Evolutionary conservation across 2,113 vertebrate genomes (phyloP).

Genomic region (Rhizomys pruinosus): DNA sequence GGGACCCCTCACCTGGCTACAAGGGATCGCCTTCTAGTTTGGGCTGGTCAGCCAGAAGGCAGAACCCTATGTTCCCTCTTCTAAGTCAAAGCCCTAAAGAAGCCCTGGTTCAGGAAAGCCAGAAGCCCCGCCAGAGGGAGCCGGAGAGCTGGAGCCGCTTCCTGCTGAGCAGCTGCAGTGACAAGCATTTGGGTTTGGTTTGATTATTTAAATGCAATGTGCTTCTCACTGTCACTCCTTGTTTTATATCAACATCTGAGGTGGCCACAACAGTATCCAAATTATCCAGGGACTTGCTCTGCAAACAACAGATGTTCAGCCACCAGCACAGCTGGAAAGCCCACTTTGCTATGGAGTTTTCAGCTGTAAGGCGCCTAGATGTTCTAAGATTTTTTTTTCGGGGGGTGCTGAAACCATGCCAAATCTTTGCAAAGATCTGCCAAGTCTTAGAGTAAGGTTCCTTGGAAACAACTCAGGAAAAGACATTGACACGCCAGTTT

Average conservation of each 20-base stretch:
- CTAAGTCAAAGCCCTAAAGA: background rate
- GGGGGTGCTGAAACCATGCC: slow-evolving; percentile 44
- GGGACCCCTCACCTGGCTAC: background rate
- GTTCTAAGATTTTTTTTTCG: slow-evolving; percentile 55
- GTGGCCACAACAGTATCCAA: slow-evolving; percentile 53
- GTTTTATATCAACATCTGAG: slow-evolving; percentile 76
- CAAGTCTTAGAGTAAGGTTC: background rate
- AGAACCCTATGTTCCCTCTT: background rate
- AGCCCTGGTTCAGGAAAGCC: background rate
- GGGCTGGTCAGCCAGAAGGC: background rate
- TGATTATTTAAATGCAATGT: slow-evolving; percentile 63
- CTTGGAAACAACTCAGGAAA: slow-evolving; percentile 23
- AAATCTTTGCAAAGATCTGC: slow-evolving; percentile 46
- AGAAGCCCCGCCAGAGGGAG: background rate
- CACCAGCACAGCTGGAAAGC: slow-evolving; percentile 67
- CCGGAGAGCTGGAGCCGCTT: background rate
- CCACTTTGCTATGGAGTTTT: slow-evolving; percentile 5
- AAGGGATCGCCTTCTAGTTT: background rate
- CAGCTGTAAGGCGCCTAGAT: slow-evolving; percentile 67
- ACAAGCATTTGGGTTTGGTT: slow-evolving; percentile 38
- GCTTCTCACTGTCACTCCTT: slow-evolving; percentile 65
- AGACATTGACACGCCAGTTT: background rate
- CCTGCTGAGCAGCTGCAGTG: slow-evolving; percentile 62
- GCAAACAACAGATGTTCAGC: slow-evolving; percentile 59
- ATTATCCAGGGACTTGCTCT: slow-evolving; percentile 49